Evolutionary conservation across 2,888 invertebrate genomes (phyloP).

Genomic region (Matsumyia berberina): DNA sequence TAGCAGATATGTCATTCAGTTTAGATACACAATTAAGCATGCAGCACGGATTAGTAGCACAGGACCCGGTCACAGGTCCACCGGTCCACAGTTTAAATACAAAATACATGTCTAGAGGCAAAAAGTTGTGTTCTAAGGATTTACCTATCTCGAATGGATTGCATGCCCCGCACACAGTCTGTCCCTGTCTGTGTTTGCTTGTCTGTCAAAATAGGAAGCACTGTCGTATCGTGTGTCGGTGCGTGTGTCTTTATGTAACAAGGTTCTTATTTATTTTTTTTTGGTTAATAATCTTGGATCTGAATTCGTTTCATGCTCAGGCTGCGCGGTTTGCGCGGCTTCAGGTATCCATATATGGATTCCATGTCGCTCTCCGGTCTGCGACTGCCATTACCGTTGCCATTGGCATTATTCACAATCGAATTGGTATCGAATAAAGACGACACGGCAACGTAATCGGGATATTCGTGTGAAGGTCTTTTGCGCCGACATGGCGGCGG

Average conservation of each 20-base stretch:
- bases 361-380: constrained; percentile 83
- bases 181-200: constrained; percentile 54
- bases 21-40: constrained; percentile 8
- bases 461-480: constrained; percentile 69
- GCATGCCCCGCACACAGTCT: constrained; percentile 61
- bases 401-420: constrained; percentile 71
- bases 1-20: neutral
- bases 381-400: constrained; percentile 70
- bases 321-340: constrained; percentile 83
- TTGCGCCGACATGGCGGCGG: constrained; percentile 81
- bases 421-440: constrained; percentile 74
- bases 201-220: constrained; percentile 54
- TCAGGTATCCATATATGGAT: constrained; percentile 84
- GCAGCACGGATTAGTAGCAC: constrained; percentile 38
- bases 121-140: constrained; percentile 62
- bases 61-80: neutral
- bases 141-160: constrained; percentile 68
- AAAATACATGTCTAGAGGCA: constrained; percentile 25
- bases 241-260: constrained; percentile 35
- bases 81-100: constrained; percentile 27
- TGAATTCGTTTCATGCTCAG: constrained; percentile 83
- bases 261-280: constrained; percentile 13
- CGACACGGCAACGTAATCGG: constrained; percentile 65
- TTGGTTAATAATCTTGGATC: constrained; percentile 82
- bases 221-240: constrained; percentile 41